Evolutionary conservation across 2,888 invertebrate species (phyloP), one percentile per base, ranked within the genome.

Genomic region (Apotomis capreana): DNA sequence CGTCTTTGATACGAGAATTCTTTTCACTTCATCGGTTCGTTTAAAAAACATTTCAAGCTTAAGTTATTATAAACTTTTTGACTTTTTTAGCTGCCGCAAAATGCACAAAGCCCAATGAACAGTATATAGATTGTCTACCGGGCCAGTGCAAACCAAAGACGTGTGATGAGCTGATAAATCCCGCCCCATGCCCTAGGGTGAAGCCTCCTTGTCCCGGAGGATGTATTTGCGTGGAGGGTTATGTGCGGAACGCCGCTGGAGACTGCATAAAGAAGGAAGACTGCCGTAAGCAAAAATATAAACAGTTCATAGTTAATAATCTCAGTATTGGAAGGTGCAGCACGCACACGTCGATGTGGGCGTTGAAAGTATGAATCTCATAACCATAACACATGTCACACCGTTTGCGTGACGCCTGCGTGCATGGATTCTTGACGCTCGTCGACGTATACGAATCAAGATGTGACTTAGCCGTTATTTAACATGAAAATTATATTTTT

Each of bases 101-200:
- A 58, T 69, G 69, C 15, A 67, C 46, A 13, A 63, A 59, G 37
- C 40, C 70, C 40, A 60, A 70, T 37, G 70, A 70, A 36, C 44
- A 65, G 44, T 74, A 67, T 12, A 64, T 52, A 61, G 49, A 65
- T 6, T 69, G 69, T 13, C n/a, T 57, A 3, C 36, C 52, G 1
- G 68, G 65, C n/a, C 60, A 67, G 13, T 70, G 70, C 54, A 36
- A 46, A n/a, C 60, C 65, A 9, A 70, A 65, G 46, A 70, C 70
- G 36, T 70, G 70, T 54, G 54, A 70, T 49, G 70, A 70, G 15
- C 57, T 70, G 10, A 37, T 54, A 46, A 59, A 5, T 12, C 70
- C 71, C 9, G 57, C 62, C 1, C 59, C 70, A 4, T 70, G 70
- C 13, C 70, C 64, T 9, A 26, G 59, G 9, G 13, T 65, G 3